These are phyloP conservation scores for Alsophila aescularia DNA, from an alignment of 2,888 invertebrate genomes.

Conservation along the genomic window DNA sequence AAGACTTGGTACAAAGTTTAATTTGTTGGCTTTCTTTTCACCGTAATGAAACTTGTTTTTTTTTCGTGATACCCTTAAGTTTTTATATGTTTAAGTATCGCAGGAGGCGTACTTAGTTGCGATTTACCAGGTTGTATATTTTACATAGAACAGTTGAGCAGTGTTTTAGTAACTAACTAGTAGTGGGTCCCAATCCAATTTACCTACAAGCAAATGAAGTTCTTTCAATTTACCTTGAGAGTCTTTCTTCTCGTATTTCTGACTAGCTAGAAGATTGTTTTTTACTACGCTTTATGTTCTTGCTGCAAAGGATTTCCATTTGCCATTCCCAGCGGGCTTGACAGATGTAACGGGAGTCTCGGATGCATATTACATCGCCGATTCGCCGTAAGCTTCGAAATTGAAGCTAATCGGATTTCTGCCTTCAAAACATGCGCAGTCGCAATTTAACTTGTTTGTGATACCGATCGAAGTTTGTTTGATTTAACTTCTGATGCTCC, in stretches of 20 bases:
- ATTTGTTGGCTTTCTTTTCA: conserved; percentile 50
- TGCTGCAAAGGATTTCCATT: conserved; percentile 35
- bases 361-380: conserved; percentile 29
- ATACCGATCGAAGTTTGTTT: background rate
- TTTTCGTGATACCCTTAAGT: conserved; percentile 26
- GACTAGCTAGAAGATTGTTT: no score
- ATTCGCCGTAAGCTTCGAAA: conserved; percentile 17
- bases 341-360: conserved; percentile 34
- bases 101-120: background rate
- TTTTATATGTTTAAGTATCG: conserved; percentile 21
- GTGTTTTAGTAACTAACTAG: no score
- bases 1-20: conserved; percentile 56
- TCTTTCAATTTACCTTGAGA: no score
- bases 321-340: conserved; percentile 32
- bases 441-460: background rate
- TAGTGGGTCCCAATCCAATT: no score
- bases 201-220: no score
- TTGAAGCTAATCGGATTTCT: conserved; percentile 4
- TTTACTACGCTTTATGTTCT: no score
- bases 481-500: no score
- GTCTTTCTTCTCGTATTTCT: no score
- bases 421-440: background rate
- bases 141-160: conserved; percentile 7
- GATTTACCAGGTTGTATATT: background rate
- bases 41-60: conserved; percentile 46